Conservation (phyloP, 2,888 invertebrate species). For the Andrena dorsata region DNA sequence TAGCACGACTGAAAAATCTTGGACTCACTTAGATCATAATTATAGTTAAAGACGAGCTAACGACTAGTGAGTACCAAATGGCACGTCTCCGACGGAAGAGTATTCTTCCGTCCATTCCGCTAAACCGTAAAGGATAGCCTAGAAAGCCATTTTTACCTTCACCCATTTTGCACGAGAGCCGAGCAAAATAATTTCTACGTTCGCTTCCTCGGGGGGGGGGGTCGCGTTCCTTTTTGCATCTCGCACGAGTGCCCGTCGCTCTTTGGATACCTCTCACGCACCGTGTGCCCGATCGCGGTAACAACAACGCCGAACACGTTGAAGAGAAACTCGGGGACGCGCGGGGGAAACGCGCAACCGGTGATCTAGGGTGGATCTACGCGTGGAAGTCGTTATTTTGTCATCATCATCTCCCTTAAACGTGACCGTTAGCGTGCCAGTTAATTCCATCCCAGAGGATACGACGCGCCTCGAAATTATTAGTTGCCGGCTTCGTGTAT, state of each 20-base stretch:
- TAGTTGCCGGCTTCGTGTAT: conserved; percentile 12
- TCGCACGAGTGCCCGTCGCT: conserved; percentile 73
- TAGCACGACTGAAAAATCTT: no score
- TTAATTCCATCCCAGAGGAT: conserved; percentile 30
- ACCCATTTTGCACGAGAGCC: neutral
- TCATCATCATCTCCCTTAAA: conserved; percentile 44
- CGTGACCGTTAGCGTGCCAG: conserved; percentile 24
- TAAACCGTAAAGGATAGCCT: neutral
- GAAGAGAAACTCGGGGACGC: conserved; percentile 73
- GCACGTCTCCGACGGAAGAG: neutral
- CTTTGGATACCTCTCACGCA: conserved; percentile 77
- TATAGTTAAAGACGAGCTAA: conserved; percentile 13
- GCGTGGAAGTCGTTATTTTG: conserved; percentile 57
- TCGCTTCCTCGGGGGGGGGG: neutral
- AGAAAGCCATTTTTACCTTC: conserved; percentile 1
- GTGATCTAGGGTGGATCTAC: conserved; percentile 40
- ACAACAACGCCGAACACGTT: conserved; percentile 68
- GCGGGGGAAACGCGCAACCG: conserved; percentile 23
- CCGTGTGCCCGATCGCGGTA: conserved; percentile 50
- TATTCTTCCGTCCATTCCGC: neutral
- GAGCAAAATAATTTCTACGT: conserved; percentile 25
- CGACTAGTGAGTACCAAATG: neutral
- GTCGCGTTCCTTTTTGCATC: conserved; percentile 57
- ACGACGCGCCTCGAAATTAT: conserved; percentile 23
- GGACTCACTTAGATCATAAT: neutral